Percentiles rank a stretch among this genome's conserved stretches.
These are phyloP conservation scores for Turritopsis rubra DNA, from an alignment of 30 jellyfish, hydroid and myxozoan species.

Conservation along the genomic window DNA sequence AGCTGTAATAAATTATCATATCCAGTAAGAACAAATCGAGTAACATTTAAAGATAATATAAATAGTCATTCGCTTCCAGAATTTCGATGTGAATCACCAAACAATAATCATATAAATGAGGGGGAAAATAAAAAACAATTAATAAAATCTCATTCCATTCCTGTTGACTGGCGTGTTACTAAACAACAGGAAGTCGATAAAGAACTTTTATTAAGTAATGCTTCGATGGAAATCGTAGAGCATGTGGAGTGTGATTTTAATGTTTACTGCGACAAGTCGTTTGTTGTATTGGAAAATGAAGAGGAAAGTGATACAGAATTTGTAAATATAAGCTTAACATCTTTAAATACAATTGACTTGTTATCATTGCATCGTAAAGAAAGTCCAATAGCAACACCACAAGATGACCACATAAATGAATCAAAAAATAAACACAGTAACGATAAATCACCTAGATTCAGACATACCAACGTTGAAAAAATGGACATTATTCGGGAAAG, in stretches of 20 bases:
- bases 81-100: neutral
- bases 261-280: neutral
- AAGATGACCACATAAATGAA: neutral
- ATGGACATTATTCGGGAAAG: slow-evolving; percentile 4
- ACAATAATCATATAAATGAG: neutral
- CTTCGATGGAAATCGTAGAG: neutral
- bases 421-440: neutral
- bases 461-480: neutral
- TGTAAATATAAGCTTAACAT: neutral
- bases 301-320: neutral
- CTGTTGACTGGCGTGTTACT: neutral
- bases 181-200: neutral
- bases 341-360: neutral
- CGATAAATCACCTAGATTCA: neutral
- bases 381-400: neutral
- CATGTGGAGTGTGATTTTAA: neutral
- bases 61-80: neutral
- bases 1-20: neutral
- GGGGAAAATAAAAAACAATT: neutral
- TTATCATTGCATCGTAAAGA: neutral
- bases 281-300: neutral
- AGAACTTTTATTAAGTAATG: neutral
- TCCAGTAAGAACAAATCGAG: neutral
- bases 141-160: neutral
- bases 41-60: neutral